These are phyloP conservation scores for Polypterus senegalus DNA, from an alignment of 2,113 vertebrate species.

Conservation along the genomic window DNA sequence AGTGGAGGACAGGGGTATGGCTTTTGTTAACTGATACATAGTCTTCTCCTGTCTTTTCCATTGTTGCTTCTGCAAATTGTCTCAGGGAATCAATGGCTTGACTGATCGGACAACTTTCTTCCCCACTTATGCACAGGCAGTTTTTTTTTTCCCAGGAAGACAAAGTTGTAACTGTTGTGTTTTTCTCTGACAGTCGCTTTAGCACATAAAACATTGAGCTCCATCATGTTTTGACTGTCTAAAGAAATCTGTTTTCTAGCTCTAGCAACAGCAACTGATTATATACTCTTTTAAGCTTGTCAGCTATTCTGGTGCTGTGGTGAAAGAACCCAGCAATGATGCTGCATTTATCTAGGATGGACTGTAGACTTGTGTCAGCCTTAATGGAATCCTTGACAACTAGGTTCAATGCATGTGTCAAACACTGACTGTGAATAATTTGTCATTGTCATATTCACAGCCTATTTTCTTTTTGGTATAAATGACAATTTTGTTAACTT, in stretches of 20 bases:
- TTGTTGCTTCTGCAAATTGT: conserved; percentile 6
- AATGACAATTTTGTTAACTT: too few species aligned
- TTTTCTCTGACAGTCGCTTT: background rate
- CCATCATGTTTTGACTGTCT: conserved; percentile 1
- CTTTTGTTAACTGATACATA: conserved; percentile 6
- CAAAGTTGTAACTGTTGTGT: background rate
- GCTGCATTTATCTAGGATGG: conserved; percentile 2
- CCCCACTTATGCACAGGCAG: background rate
- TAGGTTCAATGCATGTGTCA: background rate
- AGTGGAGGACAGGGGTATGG: too few species aligned
- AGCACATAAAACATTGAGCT: conserved; percentile 4
- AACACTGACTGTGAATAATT: background rate
- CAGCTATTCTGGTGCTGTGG: conserved; percentile 1
- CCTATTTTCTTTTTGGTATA: too few species aligned
- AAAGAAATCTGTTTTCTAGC: background rate
- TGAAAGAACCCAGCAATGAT: background rate
- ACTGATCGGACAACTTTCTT: background rate
- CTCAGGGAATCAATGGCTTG: conserved; percentile 4
- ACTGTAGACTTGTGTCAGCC: background rate
- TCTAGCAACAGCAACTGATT: background rate
- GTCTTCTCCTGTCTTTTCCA: conserved; percentile 1
- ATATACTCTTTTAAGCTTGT: background rate
- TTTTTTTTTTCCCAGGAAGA: conserved; percentile 3
- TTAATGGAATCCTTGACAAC: conserved; percentile 7
- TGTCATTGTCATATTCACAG: too few species aligned